Evolutionary conservation across 2,797 vertebrate genomes (phyloP), one percentile per base, ranked within the genome.

Genomic region (Coluber constrictor): DNA sequence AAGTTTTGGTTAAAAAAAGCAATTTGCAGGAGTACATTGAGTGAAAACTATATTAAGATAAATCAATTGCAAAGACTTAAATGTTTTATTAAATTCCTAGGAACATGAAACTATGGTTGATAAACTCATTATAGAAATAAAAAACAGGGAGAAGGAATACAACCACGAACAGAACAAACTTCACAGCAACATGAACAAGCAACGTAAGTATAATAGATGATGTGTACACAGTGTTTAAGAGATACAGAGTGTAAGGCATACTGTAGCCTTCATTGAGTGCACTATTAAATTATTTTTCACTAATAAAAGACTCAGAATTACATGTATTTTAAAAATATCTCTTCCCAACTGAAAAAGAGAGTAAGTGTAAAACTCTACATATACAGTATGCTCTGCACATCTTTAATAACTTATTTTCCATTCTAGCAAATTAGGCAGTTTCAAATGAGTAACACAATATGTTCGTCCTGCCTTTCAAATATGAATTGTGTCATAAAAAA

Each of bases 81-180:
- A 94, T 89, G 92, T 93, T 96, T 96, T 54, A 2, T 3, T 96
- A 57, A 0, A 4, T 97, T 94, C 37, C 6, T 95, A 98, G 98
- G 97, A 97, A 59, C 96, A 97, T 96, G 97, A 97, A 89, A 96
- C 93, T 94, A 94, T 97, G 92, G 94, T 97, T 94, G 95, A 97
- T 90, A 97, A 95, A 94, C 95, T 98, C 94, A 51, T 92, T 88
- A 94, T 1, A 94, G 96, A 98, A 95, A 96, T 98, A 83, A 97
- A 97, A 97, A 97, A 93, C 93, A 98, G 97, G 95, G 97, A 98
- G 18, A 96, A 98, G 56, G 95, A 95, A 88, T 95, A 97, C 92
- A 97, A 96, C 89, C 55, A 37, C 83, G 96, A 97, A 95, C 93
- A 98, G 93, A 94, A 51, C 91, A 97, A 97, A 93, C 1, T 98